Evolutionary conservation across 2,797 vertebrate genomes (phyloP).

Genomic region (Basileuterus tristriatus): DNA sequence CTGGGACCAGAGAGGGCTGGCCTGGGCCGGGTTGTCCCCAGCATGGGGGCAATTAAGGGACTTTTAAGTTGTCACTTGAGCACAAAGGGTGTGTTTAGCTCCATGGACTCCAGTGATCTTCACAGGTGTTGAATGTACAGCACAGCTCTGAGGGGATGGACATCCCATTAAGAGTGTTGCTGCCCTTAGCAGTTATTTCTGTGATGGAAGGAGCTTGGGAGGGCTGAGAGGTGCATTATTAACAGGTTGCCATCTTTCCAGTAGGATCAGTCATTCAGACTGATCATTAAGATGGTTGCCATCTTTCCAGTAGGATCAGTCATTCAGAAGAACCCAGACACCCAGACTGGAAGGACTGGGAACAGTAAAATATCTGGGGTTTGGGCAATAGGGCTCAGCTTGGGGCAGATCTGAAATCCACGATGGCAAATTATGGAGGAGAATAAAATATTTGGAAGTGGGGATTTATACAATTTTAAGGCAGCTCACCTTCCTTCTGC

Average conservation of each 20-base stretch:
- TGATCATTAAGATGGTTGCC: neutral
- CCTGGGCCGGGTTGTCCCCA: neutral
- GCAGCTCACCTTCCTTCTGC: neutral
- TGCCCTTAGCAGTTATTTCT: neutral
- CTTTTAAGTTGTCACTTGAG: neutral
- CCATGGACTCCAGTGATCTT: neutral
- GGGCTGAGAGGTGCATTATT: neutral
- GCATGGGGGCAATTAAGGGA: neutral
- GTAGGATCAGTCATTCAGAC: neutral
- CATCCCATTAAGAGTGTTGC: neutral
- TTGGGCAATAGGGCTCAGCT: neutral
- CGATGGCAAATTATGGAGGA: fast-evolving
- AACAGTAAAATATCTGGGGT: neutral
- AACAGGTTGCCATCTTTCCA: neutral
- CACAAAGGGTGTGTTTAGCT: neutral
- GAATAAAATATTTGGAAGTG: neutral
- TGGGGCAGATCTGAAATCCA: neutral
- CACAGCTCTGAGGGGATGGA: neutral
- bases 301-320: neutral
- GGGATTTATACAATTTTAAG: neutral
- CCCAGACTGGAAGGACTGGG: fast-evolving
- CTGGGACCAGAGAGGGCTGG: neutral
- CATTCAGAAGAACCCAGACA: neutral
- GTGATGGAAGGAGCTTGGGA: neutral
- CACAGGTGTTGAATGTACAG: neutral